These are phyloP conservation scores for Puntigrus tetrazona DNA, from an alignment of 2,113 vertebrate species.

Conservation along the genomic window DNA sequence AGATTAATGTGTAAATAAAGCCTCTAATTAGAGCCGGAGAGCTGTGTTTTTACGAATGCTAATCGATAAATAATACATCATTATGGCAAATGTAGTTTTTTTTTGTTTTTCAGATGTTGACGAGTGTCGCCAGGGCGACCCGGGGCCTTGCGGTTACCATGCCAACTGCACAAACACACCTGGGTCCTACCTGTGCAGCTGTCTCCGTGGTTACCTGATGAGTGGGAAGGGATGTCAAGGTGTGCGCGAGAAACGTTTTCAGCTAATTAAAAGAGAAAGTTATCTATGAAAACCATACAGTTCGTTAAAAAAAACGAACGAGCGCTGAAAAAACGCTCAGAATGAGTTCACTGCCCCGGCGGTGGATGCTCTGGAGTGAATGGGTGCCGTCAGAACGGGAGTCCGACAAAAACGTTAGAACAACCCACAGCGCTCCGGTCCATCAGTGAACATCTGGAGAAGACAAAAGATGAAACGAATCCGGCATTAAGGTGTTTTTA, in stretches of 20 bases:
- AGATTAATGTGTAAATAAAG: background rate
- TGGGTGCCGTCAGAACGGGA: background rate
- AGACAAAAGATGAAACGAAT: no score
- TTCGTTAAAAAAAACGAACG: no score
- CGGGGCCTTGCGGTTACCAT: conserved; percentile 67
- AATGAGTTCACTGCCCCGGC: no score
- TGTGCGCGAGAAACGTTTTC: conserved; percentile 25
- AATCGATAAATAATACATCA: background rate
- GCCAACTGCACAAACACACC: conserved; percentile 75
- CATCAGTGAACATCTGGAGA: no score
- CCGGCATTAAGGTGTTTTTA: no score
- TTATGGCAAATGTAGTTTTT: background rate
- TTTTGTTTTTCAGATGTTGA: conserved; percentile 68
- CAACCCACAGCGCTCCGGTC: no score
- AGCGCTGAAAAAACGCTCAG: no score
- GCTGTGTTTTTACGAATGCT: background rate
- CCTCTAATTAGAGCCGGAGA: background rate
- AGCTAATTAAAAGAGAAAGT: background rate
- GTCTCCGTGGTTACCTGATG: conserved; percentile 75
- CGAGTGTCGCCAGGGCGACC: conserved; percentile 67
- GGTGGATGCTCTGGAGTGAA: background rate
- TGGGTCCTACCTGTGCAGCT: conserved; percentile 75
- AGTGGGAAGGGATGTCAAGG: conserved; percentile 71
- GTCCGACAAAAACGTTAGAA: background rate
- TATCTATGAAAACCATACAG: no score